phyloP scores from a whole-genome alignment of 2,888 invertebrate genomes.

The Cataglyphis altisquamis region DNA sequence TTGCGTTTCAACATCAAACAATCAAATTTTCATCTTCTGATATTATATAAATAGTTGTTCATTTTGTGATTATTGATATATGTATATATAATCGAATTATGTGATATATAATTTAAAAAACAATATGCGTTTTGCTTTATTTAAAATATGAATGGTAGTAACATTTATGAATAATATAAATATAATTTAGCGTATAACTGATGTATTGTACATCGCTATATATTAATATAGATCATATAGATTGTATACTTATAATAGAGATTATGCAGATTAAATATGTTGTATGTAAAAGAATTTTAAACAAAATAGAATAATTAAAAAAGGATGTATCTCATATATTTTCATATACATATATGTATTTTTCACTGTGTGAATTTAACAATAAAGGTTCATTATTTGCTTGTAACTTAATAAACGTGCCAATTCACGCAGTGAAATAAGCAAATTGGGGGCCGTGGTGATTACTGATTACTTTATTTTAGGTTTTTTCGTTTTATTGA shows the following conservation, averaged over 20 bases:
- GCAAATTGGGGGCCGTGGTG: conserved; percentile 18
- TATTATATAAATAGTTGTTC: neutral
- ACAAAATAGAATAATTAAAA: conserved; percentile 2
- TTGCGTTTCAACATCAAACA: neutral
- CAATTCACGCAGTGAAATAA: conserved; percentile 21
- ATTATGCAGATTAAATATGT: neutral
- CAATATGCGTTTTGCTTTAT: conserved; percentile 11
- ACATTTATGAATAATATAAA: conserved; percentile 25
- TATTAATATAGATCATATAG: conserved; percentile 17
- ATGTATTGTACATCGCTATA: conserved; percentile 17
- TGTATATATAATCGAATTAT: neutral
- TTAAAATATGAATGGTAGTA: conserved; percentile 25
- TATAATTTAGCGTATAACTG: neutral
- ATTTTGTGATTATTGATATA: neutral
- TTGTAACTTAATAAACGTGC: conserved; percentile 29
- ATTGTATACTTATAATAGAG: neutral
- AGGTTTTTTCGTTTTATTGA: conserved; percentile 29
- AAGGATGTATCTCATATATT: conserved; percentile 23
- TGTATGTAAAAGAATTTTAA: conserved; percentile 3
- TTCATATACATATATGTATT: conserved; percentile 28
- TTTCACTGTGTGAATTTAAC: conserved; percentile 35
- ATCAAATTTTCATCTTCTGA: neutral
- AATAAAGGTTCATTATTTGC: conserved; percentile 46
- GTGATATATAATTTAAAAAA: neutral
- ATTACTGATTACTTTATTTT: conserved; percentile 23